Evolutionary conservation across 2,113 vertebrate species (phyloP).

Genomic region (Odocoileus virginianus): DNA sequence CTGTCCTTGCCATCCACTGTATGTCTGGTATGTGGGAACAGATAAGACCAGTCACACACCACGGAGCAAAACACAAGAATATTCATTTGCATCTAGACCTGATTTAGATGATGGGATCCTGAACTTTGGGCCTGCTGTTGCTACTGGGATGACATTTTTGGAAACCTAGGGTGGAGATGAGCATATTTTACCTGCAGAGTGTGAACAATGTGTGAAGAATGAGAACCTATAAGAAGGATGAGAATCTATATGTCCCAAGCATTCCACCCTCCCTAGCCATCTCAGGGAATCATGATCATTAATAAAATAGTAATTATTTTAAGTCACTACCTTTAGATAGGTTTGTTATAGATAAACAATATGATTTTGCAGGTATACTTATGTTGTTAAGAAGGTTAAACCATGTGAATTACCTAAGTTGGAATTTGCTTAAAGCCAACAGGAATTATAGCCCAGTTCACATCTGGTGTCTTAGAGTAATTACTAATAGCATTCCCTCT

Average conservation of each 20-base stretch:
- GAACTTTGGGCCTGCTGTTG: neutral
- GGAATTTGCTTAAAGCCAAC: neutral
- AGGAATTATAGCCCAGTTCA: conserved; percentile 3
- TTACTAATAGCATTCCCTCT: neutral
- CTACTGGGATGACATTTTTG: neutral
- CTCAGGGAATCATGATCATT: neutral
- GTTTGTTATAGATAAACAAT: neutral
- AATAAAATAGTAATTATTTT: neutral
- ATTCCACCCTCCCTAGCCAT: neutral
- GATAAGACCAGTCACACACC: neutral
- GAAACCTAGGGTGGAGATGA: neutral
- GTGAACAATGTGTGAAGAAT: neutral
- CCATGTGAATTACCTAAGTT: neutral
- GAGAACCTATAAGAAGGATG: neutral
- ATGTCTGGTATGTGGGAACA: neutral
- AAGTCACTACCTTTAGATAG: neutral
- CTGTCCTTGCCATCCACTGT: neutral
- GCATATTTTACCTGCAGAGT: neutral
- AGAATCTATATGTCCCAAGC: neutral
- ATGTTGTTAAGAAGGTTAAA: neutral
- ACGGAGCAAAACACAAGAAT: neutral
- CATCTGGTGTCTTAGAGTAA: neutral
- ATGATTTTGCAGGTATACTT: neutral
- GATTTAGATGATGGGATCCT: neutral
- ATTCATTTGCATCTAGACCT: neutral